Evolutionary conservation across 1,140 invertebrate species (phyloP).

Genomic region (Andricus grossulariae): DNA sequence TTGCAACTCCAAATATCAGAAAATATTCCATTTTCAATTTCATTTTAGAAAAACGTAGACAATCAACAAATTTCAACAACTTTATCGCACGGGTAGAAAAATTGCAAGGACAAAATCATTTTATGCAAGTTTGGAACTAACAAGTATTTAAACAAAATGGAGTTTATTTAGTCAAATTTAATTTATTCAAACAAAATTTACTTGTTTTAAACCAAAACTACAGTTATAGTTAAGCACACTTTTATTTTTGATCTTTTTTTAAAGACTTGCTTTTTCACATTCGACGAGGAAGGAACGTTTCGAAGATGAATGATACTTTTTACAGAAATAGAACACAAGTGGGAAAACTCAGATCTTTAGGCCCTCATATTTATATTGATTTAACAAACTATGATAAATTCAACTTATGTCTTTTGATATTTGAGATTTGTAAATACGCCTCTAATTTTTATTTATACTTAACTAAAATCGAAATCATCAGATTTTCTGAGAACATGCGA

Average conservation of each 20-base stretch:
- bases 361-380: neutral
- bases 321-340: constrained; percentile 5
- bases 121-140: neutral
- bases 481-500: neutral
- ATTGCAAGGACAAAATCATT: constrained; percentile 13
- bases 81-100: neutral
- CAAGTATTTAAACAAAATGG: neutral
- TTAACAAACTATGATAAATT: constrained; percentile 19
- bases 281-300: no score
- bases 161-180: neutral
- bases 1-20: constrained; percentile 35
- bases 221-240: no score
- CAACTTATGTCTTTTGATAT: constrained; percentile 6
- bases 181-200: neutral
- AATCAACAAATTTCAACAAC: constrained; percentile 21
- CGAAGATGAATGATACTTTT: neutral
- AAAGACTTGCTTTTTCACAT: no score
- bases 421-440: constrained; percentile 8
- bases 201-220: neutral
- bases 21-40: constrained; percentile 37
- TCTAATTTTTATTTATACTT: neutral
- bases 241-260: no score
- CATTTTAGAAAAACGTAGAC: constrained; percentile 36
- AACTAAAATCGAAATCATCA: constrained; percentile 5
- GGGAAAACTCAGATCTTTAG: neutral